Evolutionary conservation across 2,888 invertebrate genomes (phyloP).

Genomic region (Cylloceria caligata): DNA sequence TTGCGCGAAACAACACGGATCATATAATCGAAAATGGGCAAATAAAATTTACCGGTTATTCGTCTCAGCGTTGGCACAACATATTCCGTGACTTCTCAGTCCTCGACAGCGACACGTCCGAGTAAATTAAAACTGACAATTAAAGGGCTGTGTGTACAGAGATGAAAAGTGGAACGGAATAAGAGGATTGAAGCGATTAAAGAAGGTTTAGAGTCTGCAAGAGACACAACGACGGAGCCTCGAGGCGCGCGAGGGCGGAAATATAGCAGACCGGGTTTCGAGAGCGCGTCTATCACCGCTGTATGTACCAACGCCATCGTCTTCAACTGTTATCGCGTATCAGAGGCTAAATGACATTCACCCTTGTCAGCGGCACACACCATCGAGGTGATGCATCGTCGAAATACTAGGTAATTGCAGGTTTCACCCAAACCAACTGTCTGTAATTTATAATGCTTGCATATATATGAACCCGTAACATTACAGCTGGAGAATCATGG

Average conservation of each 20-base stretch:
- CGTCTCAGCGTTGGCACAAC: background rate
- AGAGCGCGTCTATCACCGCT: background rate
- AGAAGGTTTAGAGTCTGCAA: conserved; percentile 27
- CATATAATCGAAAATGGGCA: background rate
- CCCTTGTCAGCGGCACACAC: conserved; percentile 38
- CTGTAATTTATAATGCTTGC: conserved; percentile 4
- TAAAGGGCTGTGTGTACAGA: conserved; percentile 62
- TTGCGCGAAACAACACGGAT: background rate
- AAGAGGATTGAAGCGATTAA: conserved; percentile 48
- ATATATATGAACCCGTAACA: conserved; percentile 12
- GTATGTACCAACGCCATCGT: background rate
- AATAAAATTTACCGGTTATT: background rate
- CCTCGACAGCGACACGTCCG: background rate
- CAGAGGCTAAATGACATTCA: conserved; percentile 15
- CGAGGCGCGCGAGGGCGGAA: conserved; percentile 8
- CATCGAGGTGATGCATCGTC: conserved; percentile 37
- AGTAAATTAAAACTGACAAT: conserved; percentile 39
- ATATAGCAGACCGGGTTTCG: conserved; percentile 12
- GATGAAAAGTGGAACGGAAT: conserved; percentile 39
- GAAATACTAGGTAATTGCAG: conserved; percentile 31
- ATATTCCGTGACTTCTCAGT: background rate
- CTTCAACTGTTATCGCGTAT: background rate
- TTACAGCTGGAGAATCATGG: conserved; percentile 3
- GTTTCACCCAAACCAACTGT: conserved; percentile 36
- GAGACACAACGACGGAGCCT: background rate